phyloP scores from a whole-genome alignment of 2,113 vertebrate genomes.

The Aphelocoma coerulescens region DNA sequence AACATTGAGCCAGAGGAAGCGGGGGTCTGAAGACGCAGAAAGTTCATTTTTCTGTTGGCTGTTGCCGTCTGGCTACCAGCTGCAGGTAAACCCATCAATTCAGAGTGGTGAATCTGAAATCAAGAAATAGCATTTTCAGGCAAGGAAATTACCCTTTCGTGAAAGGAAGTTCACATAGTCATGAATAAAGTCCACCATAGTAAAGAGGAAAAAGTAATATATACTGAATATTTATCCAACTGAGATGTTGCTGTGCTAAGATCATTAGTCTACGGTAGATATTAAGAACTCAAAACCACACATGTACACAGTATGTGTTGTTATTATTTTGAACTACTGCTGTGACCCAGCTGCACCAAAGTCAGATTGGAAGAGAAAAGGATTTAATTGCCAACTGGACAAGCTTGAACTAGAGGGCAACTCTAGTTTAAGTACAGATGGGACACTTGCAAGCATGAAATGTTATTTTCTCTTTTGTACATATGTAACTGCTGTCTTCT shows the following conservation, averaged over 20 bases:
- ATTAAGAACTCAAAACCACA: conserved; percentile 1
- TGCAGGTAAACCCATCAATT: conserved; percentile 60
- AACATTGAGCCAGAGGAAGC: conserved; percentile 34
- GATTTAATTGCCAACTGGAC: not conserved
- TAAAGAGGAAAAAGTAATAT: conserved; percentile 1
- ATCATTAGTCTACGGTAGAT: not conserved
- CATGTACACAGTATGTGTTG: not conserved
- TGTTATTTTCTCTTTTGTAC: not conserved
- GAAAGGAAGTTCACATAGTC: conserved; percentile 9
- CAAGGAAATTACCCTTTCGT: conserved; percentile 43
- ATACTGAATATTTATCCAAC: not conserved
- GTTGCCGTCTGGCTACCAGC: conserved; percentile 4
- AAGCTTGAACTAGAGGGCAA: not conserved
- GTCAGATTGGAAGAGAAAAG: not conserved
- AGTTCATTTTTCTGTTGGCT: conserved; percentile 17
- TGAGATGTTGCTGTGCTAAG: conserved; percentile 1
- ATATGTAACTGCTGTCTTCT: not conserved
- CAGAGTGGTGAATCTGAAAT: conserved; percentile 4
- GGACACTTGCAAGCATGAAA: not conserved
- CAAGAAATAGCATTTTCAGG: conserved; percentile 25
- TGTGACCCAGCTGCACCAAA: not conserved
- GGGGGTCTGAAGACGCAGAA: conserved; percentile 25
- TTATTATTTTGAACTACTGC: conserved; percentile 1
- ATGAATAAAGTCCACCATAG: not conserved
- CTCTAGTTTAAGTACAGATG: not conserved